Conservation (phyloP, 2,797 vertebrate species). For the Falco cherrug region DNA sequence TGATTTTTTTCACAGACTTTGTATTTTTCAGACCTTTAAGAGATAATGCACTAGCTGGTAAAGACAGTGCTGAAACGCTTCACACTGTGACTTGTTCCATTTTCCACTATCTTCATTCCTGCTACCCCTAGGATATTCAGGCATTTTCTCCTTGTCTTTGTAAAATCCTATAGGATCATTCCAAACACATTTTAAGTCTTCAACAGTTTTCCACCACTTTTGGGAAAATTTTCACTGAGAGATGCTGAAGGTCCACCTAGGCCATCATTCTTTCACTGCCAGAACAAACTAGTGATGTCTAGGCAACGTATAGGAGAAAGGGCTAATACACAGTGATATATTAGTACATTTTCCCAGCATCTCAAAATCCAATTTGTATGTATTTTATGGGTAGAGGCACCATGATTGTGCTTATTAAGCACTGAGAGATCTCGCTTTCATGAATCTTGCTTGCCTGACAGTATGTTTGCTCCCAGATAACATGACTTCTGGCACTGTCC, state of each 20-base stretch:
- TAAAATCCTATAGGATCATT: background rate
- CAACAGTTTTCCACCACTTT: background rate
- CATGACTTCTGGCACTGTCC: background rate
- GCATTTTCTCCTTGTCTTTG: background rate
- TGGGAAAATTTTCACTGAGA: background rate
- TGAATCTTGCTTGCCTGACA: background rate
- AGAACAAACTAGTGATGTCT: background rate
- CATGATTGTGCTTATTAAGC: background rate
- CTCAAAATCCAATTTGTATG: background rate
- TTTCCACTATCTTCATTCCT: background rate
- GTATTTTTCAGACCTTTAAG: slow-evolving; percentile 22
- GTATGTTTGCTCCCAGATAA: background rate
- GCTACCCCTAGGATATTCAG: background rate
- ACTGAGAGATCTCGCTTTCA: background rate
- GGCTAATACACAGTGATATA: background rate
- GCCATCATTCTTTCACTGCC: background rate
- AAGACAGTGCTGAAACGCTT: slow-evolving; percentile 26
- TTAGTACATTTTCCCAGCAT: background rate
- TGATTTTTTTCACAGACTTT: background rate
- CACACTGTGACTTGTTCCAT: slow-evolving; percentile 52
- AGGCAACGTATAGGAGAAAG: background rate
- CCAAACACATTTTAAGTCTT: background rate
- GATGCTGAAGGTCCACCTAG: background rate
- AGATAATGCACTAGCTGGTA: slow-evolving; percentile 12
- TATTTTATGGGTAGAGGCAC: background rate